Evolutionary conservation across 2,113 vertebrate species (phyloP).

Genomic region (Phyllostomus discolor): DNA sequence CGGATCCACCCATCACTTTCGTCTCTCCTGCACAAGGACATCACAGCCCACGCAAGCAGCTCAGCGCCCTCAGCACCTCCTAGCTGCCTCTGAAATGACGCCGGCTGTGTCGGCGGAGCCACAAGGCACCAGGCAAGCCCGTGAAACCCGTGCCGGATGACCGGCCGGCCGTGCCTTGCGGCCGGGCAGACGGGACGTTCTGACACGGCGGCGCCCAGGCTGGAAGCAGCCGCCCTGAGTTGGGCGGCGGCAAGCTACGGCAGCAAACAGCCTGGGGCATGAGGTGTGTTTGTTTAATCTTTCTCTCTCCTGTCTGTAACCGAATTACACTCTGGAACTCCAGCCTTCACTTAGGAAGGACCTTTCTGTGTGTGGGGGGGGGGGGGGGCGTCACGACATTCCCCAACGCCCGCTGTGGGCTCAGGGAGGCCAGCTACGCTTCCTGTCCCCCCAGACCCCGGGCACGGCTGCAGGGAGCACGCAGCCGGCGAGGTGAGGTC

Average conservation of each 20-base stretch:
- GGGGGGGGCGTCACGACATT: rapidly evolving
- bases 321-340: neutral
- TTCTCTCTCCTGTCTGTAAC: neutral
- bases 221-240: neutral
- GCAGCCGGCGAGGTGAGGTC: rapidly evolving
- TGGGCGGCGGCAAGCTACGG: rapidly evolving
- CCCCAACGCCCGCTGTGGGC: rapidly evolving
- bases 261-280: neutral
- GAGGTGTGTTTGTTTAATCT: neutral
- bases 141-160: neutral
- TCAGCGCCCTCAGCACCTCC: neutral
- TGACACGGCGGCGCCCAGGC: neutral
- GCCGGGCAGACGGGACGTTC: conserved; percentile 22
- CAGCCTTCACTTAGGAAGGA: neutral
- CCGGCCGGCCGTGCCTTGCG: neutral
- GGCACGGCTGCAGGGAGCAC: rapidly evolving
- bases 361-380: neutral
- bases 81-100: neutral
- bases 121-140: neutral
- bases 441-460: neutral
- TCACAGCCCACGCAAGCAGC: neutral
- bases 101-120: neutral
- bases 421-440: rapidly evolving
- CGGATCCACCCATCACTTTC: neutral
- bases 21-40: neutral